phyloP scores from a whole-genome alignment of 2,888 invertebrate genomes.

The Aproaerema taeniolella region DNA sequence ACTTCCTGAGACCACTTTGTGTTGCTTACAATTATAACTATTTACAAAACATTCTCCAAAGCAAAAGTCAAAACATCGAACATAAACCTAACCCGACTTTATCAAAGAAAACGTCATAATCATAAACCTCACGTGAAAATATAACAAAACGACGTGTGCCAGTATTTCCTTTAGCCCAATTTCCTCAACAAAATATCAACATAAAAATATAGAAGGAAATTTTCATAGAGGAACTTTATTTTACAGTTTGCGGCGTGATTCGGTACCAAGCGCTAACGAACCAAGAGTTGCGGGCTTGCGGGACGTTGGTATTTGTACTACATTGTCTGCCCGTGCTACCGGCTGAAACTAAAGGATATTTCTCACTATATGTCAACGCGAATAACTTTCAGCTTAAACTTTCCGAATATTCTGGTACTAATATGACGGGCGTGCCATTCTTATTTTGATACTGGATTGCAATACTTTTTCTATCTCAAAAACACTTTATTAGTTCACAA shows the following conservation, averaged over 20 bases:
- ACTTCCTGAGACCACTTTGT: no score
- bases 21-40: no score
- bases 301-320: slow-evolving; percentile 38
- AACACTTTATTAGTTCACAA: no score
- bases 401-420: no score
- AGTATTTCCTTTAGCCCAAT: slow-evolving; percentile 10
- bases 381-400: slow-evolving; percentile 8
- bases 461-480: no score
- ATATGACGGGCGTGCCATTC: no score
- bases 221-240: slow-evolving; percentile 31
- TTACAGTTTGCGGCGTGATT: slow-evolving; percentile 30
- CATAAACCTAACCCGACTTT: slow-evolving; percentile 2
- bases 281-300: slow-evolving; percentile 28
- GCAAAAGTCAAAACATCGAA: no score
- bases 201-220: slow-evolving; percentile 24
- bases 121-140: slow-evolving; percentile 6
- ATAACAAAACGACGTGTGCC: slow-evolving; percentile 7
- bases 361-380: slow-evolving; percentile 9
- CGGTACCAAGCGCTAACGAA: slow-evolving; percentile 41
- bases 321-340: slow-evolving; percentile 33
- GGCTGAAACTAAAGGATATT: slow-evolving; percentile 22
- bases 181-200: slow-evolving; percentile 9
- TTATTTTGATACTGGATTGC: no score
- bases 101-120: slow-evolving; percentile 4
- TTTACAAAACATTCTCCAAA: no score